These are phyloP conservation scores for Plutomurus gul DNA, from an alignment of 1,140 invertebrate species.

Conservation along the genomic window DNA sequence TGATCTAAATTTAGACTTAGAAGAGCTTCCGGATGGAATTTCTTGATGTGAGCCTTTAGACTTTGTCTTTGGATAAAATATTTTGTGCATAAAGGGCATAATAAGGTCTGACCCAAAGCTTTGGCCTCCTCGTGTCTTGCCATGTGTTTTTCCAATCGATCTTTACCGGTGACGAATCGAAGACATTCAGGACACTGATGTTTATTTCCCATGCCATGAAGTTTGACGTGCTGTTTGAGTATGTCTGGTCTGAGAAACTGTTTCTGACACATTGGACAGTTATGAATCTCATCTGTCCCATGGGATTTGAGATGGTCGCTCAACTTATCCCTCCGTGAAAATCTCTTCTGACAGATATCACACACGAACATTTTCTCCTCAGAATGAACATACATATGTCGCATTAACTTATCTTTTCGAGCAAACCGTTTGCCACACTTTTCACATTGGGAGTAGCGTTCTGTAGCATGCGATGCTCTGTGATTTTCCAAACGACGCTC, in stretches of 20 bases:
- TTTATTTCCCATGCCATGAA: constrained; percentile 45
- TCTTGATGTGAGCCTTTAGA: constrained; percentile 45
- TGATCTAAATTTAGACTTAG: not conserved
- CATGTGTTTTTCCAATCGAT: constrained; percentile 47
- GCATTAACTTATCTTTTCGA: constrained; percentile 46
- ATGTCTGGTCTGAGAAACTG: constrained; percentile 48
- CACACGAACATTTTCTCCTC: constrained; percentile 50
- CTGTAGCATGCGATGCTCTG: not conserved
- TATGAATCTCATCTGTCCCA: constrained; percentile 40
- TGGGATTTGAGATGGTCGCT: constrained; percentile 45
- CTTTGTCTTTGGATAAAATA: constrained; percentile 50
- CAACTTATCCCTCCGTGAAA: constrained; percentile 44
- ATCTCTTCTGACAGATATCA: constrained; percentile 43
- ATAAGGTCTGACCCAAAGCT: constrained; percentile 40
- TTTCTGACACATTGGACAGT: constrained; percentile 45
- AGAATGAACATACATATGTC: constrained; percentile 46
- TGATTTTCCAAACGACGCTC: constrained; percentile 37
- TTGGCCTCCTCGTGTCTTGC: constrained; percentile 46
- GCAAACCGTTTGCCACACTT: constrained; percentile 48
- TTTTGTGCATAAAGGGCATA: constrained; percentile 48
- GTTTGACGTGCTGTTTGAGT: constrained; percentile 47
- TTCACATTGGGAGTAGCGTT: constrained; percentile 39
- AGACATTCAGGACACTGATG: constrained; percentile 48
- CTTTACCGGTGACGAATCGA: constrained; percentile 45
- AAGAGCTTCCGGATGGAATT: constrained; percentile 42